Evolutionary conservation across 2,113 vertebrate species (phyloP).

Genomic region (Melanotaenia duboulayi): DNA sequence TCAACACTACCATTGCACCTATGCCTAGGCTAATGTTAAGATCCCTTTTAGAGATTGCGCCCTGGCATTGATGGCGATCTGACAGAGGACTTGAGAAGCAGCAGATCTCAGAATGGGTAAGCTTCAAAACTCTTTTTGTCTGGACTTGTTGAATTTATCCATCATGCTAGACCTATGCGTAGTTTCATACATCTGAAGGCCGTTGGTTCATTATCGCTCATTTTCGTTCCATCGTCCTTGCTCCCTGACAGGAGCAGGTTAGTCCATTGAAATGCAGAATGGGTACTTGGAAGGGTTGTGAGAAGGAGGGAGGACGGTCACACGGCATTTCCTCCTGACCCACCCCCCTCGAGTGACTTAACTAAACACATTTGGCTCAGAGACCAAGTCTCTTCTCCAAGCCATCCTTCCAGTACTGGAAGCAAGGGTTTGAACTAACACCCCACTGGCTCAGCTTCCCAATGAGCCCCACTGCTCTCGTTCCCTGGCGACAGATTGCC

Average conservation of each 20-base stretch:
- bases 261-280: constrained; percentile 81
- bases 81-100: constrained; percentile 79
- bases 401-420: constrained; percentile 67
- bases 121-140: constrained; percentile 75
- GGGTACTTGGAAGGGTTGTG: constrained; percentile 73
- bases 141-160: constrained; percentile 82
- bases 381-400: constrained; percentile 69
- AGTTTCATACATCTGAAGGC: constrained; percentile 47
- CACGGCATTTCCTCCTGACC: constrained; percentile 82
- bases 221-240: constrained; percentile 72
- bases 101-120: constrained; percentile 84
- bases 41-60: constrained; percentile 78
- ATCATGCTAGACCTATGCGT: constrained; percentile 43
- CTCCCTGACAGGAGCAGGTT: constrained; percentile 71
- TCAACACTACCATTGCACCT: constrained; percentile 81
- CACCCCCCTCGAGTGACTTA: constrained; percentile 80
- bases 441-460: constrained; percentile 74
- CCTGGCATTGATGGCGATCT: constrained; percentile 82
- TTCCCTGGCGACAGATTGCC: constrained; percentile 82
- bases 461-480: constrained; percentile 72
- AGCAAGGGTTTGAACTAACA: constrained; percentile 76
- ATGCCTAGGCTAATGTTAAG: constrained; percentile 79
- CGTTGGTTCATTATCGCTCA: constrained; percentile 57
- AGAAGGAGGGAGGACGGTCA: constrained; percentile 78
- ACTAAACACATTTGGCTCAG: constrained; percentile 79